phyloP scores from a whole-genome alignment of 2,888 invertebrate species.

The Griposia aprilina region DNA sequence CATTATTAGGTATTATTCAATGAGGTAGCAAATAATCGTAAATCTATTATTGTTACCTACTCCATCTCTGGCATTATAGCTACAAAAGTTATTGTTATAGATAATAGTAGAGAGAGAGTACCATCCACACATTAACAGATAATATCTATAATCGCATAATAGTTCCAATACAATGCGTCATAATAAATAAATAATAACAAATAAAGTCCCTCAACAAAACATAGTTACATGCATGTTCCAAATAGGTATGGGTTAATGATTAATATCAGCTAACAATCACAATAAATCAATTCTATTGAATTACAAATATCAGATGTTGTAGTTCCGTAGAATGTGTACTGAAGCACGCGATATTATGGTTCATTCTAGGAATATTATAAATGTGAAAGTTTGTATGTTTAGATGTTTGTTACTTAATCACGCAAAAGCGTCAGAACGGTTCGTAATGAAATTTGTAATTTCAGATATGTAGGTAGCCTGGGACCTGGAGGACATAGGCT shows the following conservation, averaged over 20 bases:
- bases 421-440: no score
- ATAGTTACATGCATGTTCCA: constrained; percentile 22
- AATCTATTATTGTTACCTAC: not conserved
- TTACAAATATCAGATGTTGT: constrained; percentile 21
- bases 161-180: not conserved
- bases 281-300: constrained; percentile 51
- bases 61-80: not conserved
- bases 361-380: no score
- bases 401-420: not conserved
- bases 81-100: not conserved
- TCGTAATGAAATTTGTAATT: no score
- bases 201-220: constrained; percentile 7
- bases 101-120: not conserved
- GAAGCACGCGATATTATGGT: constrained; percentile 29
- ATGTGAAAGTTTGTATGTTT: no score
- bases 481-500: no score
- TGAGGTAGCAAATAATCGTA: not conserved
- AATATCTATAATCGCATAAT: constrained; percentile 3
- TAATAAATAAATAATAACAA: constrained; percentile 16
- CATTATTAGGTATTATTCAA: not conserved
- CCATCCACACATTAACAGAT: constrained; percentile 2
- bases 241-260: constrained; percentile 29
- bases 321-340: not conserved
- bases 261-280: constrained; percentile 34
- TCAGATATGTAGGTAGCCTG: no score